Evolutionary conservation across 2,113 vertebrate genomes (phyloP).

Genomic region (Ellobius talpinus): DNA sequence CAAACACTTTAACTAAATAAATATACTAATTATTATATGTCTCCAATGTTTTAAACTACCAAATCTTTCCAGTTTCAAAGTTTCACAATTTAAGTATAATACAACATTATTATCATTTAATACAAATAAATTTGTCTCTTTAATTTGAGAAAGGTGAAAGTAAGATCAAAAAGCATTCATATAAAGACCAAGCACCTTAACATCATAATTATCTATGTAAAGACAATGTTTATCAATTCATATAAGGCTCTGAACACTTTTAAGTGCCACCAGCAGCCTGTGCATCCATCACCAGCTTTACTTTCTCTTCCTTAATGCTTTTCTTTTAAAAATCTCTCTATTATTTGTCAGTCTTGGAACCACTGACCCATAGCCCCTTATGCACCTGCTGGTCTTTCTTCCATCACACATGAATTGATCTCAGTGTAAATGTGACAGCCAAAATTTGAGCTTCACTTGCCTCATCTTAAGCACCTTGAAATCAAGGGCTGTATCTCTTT

Average conservation of each 20-base stretch:
- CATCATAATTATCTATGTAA: not conserved
- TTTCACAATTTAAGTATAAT: not conserved
- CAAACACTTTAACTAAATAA: not conserved
- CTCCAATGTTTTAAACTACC: not conserved
- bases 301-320: not conserved
- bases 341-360: not conserved
- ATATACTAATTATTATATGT: not conserved
- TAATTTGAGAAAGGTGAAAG: slow-evolving; percentile 9
- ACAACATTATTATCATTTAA: not conserved
- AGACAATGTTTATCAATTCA: not conserved
- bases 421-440: not conserved
- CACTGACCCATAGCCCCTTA: not conserved
- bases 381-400: not conserved
- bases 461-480: not conserved
- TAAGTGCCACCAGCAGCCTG: not conserved
- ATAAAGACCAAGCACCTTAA: not conserved
- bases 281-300: not conserved
- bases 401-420: not conserved
- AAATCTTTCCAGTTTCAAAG: not conserved
- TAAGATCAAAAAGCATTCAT: not conserved
- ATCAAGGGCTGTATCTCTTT: not conserved
- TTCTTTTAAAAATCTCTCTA: not conserved
- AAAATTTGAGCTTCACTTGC: not conserved
- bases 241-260: not conserved
- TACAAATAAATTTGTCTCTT: not conserved